Evolutionary conservation across 2,797 vertebrate genomes (phyloP).

Genomic region (Eulemur mongoz): DNA sequence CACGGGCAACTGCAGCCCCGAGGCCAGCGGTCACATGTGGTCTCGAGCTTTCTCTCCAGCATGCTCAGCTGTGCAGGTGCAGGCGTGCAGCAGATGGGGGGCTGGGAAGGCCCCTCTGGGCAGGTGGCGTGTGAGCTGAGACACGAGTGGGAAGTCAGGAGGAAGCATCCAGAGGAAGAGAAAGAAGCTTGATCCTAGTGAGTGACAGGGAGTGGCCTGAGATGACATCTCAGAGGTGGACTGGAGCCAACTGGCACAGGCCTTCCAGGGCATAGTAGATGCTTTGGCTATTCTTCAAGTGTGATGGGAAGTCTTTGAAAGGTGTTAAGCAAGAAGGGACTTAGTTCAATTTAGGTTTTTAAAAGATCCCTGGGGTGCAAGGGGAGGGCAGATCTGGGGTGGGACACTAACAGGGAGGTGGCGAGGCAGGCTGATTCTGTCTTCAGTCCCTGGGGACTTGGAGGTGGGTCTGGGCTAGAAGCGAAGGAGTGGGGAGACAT

Average conservation of each 20-base stretch:
- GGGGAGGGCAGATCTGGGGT: neutral
- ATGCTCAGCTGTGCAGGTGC: neutral
- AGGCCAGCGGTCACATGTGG: accelerated
- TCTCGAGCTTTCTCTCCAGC: neutral
- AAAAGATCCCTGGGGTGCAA: neutral
- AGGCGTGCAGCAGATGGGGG: neutral
- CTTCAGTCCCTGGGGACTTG: neutral
- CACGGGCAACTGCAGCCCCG: neutral
- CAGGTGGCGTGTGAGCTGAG: neutral
- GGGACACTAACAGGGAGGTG: neutral
- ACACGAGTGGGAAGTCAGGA: no score
- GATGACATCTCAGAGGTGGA: neutral
- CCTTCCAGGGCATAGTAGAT: neutral
- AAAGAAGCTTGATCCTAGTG: neutral
- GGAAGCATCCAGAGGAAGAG: neutral
- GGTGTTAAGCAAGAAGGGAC: neutral
- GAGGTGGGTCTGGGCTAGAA: neutral
- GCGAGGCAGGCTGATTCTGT: neutral
- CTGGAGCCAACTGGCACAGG: neutral
- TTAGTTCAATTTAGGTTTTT: neutral
- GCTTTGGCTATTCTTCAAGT: neutral
- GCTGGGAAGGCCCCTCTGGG: neutral
- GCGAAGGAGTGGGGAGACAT: neutral
- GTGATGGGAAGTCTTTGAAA: neutral
- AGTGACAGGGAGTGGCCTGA: neutral